These are phyloP conservation scores for Punctoribates punctum DNA, from an alignment of 2,888 invertebrate species.

Conservation along the genomic window DNA sequence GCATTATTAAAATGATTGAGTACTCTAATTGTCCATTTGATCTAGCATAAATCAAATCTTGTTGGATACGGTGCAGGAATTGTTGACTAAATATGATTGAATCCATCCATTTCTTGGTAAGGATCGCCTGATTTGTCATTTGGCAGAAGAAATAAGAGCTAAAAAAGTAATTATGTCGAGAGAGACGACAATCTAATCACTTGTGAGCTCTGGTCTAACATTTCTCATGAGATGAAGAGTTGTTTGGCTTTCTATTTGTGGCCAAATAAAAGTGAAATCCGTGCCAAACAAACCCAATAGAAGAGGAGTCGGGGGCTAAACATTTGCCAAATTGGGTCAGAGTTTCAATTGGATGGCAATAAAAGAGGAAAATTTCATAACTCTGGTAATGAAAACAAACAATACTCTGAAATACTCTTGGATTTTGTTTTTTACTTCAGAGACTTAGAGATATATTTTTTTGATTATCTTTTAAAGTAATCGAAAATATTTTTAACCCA, in stretches of 20 bases:
- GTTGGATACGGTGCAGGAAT: too few relatives aligned
- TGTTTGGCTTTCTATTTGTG: neutral
- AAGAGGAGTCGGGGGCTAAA: neutral
- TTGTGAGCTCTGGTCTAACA: neutral
- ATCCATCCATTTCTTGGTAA: neutral
- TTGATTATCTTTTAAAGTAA: too few relatives aligned
- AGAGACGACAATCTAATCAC: conserved; percentile 5
- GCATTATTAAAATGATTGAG: too few relatives aligned
- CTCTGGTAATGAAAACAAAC: neutral
- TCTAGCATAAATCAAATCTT: too few relatives aligned
- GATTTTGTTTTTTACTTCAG: too few relatives aligned
- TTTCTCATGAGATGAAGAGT: conserved; percentile 12
- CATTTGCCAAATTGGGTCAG: neutral
- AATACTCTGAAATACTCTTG: too few relatives aligned
- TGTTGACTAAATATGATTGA: too few relatives aligned
- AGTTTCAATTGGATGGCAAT: neutral
- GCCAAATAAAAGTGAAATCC: neutral
- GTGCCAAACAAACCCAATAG: neutral
- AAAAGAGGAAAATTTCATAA: neutral
- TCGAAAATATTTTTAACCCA: too few relatives aligned
- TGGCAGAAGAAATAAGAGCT: too few relatives aligned
- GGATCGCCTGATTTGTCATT: neutral
- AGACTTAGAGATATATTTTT: too few relatives aligned
- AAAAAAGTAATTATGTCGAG: neutral
- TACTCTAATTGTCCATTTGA: too few relatives aligned